Evolutionary conservation across 2,888 invertebrate genomes (phyloP).

Genomic region (Julus scandinavius): DNA sequence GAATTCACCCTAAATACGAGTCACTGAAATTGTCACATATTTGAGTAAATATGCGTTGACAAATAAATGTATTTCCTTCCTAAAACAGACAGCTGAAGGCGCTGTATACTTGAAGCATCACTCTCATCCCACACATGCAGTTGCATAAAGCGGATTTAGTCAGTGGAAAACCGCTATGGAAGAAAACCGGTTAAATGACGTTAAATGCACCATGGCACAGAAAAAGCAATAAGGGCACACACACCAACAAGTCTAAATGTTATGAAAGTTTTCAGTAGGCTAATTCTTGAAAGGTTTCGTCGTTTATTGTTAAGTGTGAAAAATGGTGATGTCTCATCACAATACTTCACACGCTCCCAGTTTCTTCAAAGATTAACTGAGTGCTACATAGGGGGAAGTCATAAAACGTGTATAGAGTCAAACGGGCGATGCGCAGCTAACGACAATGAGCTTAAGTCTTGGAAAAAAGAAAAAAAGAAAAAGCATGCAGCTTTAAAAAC

Average conservation of each 20-base stretch:
- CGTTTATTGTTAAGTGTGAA: conserved; percentile 47
- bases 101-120: no score
- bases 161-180: neutral
- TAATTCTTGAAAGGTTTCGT: conserved; percentile 46
- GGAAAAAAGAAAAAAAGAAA: neutral
- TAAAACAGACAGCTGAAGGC: no score
- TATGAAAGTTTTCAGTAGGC: neutral
- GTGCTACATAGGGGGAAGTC: conserved; percentile 42
- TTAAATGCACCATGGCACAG: neutral
- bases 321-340: conserved; percentile 39
- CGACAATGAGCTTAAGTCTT: conserved; percentile 47
- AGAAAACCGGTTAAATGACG: neutral
- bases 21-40: no score
- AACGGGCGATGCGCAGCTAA: conserved; percentile 47
- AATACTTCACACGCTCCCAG: conserved; percentile 24
- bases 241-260: neutral
- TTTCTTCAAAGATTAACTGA: conserved; percentile 48
- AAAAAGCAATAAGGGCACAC: conserved; percentile 23
- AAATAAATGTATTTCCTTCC: no score
- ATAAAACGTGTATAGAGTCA: conserved; percentile 8
- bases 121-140: no score
- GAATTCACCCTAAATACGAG: no score
- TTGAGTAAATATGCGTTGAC: no score
- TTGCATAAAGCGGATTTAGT: neutral
- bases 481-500: conserved; percentile 34